A percentile compares a stretch with the other conserved stretches of the same genome.
phyloP scores from a whole-genome alignment of 2,797 vertebrate species.

The Betta splendens region DNA sequence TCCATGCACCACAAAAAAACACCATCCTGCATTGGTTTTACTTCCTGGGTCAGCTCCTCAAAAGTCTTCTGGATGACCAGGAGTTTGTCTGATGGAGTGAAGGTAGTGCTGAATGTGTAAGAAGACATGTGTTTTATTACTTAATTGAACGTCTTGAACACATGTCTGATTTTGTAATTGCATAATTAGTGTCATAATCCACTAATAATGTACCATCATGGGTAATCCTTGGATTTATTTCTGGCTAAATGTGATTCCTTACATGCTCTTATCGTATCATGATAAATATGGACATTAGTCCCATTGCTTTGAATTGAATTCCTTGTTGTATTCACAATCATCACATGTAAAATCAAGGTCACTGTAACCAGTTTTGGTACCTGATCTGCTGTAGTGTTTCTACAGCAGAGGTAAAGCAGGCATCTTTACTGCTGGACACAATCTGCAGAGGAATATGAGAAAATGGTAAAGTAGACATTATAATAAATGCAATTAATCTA shows the following conservation, averaged over 20 bases:
- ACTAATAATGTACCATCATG: neutral
- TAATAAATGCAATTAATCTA: neutral
- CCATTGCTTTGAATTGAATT: neutral
- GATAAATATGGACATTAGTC: neutral
- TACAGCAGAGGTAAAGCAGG: slow-evolving; percentile 91
- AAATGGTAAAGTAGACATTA: no score
- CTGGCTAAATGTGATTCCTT: no score
- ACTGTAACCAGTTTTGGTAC: slow-evolving; percentile 65
- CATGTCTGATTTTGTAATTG: no score
- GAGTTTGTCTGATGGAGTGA: slow-evolving; percentile 94
- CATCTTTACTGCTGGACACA: slow-evolving; percentile 88
- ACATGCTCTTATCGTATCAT: no score
- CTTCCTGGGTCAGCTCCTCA: slow-evolving; percentile 93
- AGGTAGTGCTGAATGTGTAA: slow-evolving; percentile 85
- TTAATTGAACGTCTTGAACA: no score
- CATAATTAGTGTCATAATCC: no score
- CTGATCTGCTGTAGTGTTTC: slow-evolving; percentile 98
- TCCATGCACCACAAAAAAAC: slow-evolving; percentile 98
- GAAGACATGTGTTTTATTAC: neutral
- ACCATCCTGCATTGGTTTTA: slow-evolving; percentile 84
- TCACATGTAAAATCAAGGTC: no score
- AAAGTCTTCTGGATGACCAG: slow-evolving; percentile 95
- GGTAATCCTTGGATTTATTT: no score
- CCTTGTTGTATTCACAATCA: no score
- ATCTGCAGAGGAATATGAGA: slow-evolving; percentile 77